Conservation (phyloP, 1,140 invertebrate species). For the Theocolax elegans region DNA sequence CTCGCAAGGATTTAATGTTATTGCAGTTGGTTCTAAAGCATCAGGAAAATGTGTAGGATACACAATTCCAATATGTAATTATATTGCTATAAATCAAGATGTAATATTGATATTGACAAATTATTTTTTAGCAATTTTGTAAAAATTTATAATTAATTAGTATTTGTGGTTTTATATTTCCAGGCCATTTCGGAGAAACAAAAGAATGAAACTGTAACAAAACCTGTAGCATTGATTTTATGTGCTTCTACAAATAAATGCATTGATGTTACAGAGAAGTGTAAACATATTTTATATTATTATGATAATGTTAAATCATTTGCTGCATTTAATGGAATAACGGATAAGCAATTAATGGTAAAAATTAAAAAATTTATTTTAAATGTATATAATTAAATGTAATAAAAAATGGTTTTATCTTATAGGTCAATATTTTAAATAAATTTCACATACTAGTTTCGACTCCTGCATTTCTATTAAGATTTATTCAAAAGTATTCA, state of each 20-base stretch:
- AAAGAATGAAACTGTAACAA: conserved; percentile 30
- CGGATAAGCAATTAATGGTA: conserved; percentile 53
- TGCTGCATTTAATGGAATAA: conserved; percentile 55
- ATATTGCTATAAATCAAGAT: conserved; percentile 43
- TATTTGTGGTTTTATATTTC: background rate
- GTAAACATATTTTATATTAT: conserved; percentile 43
- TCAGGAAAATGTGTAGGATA: conserved; percentile 62
- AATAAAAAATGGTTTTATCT: conserved; percentile 30
- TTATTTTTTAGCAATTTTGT: background rate
- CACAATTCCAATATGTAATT: conserved; percentile 52
- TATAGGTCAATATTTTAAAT: conserved; percentile 56
- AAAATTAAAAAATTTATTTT: background rate
- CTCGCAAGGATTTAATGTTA: conserved; percentile 52
- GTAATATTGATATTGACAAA: conserved; percentile 43
- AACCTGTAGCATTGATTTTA: conserved; percentile 54
- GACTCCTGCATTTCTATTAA: conserved; percentile 57
- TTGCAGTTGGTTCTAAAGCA: conserved; percentile 53
- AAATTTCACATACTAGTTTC: conserved; percentile 64
- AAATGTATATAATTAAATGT: background rate
- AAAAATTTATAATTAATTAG: conserved; percentile 24
- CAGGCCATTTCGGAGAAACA: conserved; percentile 27
- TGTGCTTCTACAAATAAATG: conserved; percentile 57
- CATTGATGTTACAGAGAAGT: conserved; percentile 47
- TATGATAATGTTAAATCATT: conserved; percentile 49
- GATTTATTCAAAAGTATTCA: conserved; percentile 50